These are phyloP conservation scores for Mesorhabditis belari DNA, from an alignment of 2,888 invertebrate species.

Conservation along the genomic window DNA sequence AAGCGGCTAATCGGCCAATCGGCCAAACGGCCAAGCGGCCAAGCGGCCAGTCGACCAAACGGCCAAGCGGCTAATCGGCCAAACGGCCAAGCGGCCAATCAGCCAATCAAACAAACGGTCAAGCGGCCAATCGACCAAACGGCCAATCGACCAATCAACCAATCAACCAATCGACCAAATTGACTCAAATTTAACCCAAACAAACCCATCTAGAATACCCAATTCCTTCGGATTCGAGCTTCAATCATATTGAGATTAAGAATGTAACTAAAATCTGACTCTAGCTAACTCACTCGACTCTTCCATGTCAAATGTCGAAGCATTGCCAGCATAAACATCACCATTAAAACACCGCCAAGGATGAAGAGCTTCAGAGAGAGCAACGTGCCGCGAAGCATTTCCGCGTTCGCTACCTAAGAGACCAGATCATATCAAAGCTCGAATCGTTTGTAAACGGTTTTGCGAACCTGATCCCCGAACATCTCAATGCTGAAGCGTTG, in stretches of 20 bases:
- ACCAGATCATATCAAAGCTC: conserved; percentile 5
- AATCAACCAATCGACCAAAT: no score
- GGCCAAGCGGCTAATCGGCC: no score
- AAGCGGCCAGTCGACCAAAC: no score
- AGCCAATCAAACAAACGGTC: no score
- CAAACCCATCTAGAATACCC: no score
- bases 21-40: no score
- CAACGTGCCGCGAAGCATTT: conserved; percentile 43
- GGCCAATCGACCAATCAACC: no score
- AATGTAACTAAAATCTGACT: conserved; percentile 13
- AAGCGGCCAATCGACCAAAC: no score
- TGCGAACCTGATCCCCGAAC: conserved; percentile 39
- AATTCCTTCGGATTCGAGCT: not conserved
- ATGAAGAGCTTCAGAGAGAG: conserved; percentile 38
- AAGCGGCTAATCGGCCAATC: no score
- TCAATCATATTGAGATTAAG: not conserved
- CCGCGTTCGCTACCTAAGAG: conserved; percentile 40
- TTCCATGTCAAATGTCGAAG: conserved; percentile 28
- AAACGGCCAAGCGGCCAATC: no score
- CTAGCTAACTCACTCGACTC: not conserved
- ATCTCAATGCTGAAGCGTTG: conserved; percentile 31
- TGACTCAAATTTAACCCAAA: no score
- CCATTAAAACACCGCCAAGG: conserved; percentile 31
- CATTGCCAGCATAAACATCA: conserved; percentile 40
- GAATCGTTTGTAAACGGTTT: not conserved